These are phyloP conservation scores for Glyphotaelius pellucidus DNA, from an alignment of 2,888 invertebrate species.

Conservation along the genomic window DNA sequence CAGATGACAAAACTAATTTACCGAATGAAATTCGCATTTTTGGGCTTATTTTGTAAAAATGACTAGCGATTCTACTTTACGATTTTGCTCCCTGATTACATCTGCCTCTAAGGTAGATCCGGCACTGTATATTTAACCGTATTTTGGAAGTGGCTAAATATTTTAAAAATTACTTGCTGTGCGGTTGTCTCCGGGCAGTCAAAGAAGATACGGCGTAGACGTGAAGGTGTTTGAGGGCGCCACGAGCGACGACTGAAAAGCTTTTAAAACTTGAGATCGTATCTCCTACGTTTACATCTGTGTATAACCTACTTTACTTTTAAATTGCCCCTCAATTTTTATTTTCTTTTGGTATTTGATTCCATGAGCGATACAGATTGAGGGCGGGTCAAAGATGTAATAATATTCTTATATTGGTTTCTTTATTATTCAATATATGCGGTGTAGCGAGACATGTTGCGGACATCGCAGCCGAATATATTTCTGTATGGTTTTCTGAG, in stretches of 20 bases:
- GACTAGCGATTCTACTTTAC: not conserved
- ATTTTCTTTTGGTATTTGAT: not conserved
- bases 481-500: not conserved
- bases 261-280: not conserved
- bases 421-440: not conserved
- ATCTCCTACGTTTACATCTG: not conserved
- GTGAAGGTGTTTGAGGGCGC: not conserved
- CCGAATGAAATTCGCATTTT: not conserved
- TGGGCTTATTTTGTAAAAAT: not conserved
- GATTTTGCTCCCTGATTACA: not conserved
- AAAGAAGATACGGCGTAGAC: not conserved
- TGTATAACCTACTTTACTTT: not conserved
- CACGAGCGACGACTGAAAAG: not conserved
- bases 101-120: not conserved
- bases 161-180: not conserved
- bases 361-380: not conserved
- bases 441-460: not conserved
- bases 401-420: not conserved
- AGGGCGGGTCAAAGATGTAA: not conserved
- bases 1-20: no score
- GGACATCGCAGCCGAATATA: no score
- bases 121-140: not conserved
- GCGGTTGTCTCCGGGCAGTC: not conserved
- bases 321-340: not conserved
- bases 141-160: not conserved